Percentiles rank a stretch among this genome's conserved stretches.
phyloP scores from a whole-genome alignment of 1,140 invertebrate genomes.

The Nebria ingens region DNA sequence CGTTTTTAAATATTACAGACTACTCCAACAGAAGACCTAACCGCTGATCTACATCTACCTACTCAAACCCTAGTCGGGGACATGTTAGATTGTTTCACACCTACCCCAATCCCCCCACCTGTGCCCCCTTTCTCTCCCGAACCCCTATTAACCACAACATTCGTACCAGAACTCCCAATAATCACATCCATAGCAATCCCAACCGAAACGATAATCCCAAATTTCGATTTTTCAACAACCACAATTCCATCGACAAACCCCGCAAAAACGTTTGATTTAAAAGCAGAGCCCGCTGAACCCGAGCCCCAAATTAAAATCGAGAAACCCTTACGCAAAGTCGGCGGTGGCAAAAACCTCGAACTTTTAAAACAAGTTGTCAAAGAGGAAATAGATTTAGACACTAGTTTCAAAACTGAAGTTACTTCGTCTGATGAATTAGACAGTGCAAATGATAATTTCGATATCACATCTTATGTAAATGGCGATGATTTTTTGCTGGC shows the following conservation, averaged over 20 bases:
- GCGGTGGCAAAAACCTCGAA: slow-evolving; percentile 8
- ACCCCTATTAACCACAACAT: neutral
- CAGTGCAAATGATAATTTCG: slow-evolving; percentile 3
- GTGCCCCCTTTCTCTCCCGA: neutral
- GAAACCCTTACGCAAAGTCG: neutral
- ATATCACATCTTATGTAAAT: neutral
- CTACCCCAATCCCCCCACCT: neutral
- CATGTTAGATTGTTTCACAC: slow-evolving; percentile 1
- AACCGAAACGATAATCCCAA: neutral
- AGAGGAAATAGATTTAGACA: slow-evolving; percentile 10
- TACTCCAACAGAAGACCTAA: neutral
- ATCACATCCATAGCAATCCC: neutral
- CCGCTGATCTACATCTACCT: neutral
- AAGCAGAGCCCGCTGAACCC: neutral
- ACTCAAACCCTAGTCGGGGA: neutral
- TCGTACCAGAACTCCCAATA: neutral
- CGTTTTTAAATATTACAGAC: neutral
- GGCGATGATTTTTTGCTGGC: neutral
- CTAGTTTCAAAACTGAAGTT: slow-evolving; percentile 3
- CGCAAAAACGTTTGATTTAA: no score
- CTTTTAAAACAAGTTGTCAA: neutral
- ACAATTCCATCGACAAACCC: no score
- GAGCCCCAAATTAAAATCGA: neutral
- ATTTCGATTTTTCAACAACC: neutral
- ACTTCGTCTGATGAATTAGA: neutral